phyloP scores from a whole-genome alignment of 2,888 invertebrate species.

The Lithophane leautieri region DNA sequence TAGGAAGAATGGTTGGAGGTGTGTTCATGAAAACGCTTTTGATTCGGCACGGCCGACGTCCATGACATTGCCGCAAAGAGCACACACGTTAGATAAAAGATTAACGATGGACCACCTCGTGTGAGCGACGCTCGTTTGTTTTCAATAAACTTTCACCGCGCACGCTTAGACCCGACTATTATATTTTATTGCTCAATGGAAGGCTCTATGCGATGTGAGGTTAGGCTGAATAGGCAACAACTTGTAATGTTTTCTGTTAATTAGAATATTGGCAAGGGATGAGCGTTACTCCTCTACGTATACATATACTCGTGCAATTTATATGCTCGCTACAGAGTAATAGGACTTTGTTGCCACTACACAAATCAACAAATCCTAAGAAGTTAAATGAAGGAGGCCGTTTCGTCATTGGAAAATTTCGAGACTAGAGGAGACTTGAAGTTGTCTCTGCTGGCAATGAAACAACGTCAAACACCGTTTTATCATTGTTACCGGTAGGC shows the following conservation, averaged over 20 bases:
- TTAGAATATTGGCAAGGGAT: neutral
- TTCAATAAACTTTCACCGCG: conserved; percentile 75
- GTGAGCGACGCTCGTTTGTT: conserved; percentile 74
- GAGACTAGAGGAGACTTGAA: neutral
- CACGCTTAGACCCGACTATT: conserved; percentile 40
- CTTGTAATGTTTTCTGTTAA: conserved; percentile 33
- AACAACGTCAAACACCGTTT: neutral
- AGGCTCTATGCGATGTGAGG: conserved; percentile 22
- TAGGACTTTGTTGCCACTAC: neutral
- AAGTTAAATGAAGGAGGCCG: neutral
- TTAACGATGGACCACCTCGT: conserved; percentile 84
- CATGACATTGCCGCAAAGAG: conserved; percentile 80
- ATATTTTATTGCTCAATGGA: conserved; percentile 43
- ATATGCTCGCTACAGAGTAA: neutral
- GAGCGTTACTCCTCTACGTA: neutral
- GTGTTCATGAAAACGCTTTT: conserved; percentile 71
- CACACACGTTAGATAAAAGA: conserved; percentile 78
- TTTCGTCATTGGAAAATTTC: neutral
- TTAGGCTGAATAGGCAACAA: conserved; percentile 11
- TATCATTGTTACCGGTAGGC: neutral
- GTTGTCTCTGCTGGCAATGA: neutral
- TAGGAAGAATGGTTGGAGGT: conserved; percentile 69
- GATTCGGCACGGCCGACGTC: conserved; percentile 76
- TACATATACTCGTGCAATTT: neutral
- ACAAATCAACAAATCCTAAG: neutral